Evolutionary conservation across 2,888 invertebrate species (phyloP).

Genomic region (Helicoverpa assulta): DNA sequence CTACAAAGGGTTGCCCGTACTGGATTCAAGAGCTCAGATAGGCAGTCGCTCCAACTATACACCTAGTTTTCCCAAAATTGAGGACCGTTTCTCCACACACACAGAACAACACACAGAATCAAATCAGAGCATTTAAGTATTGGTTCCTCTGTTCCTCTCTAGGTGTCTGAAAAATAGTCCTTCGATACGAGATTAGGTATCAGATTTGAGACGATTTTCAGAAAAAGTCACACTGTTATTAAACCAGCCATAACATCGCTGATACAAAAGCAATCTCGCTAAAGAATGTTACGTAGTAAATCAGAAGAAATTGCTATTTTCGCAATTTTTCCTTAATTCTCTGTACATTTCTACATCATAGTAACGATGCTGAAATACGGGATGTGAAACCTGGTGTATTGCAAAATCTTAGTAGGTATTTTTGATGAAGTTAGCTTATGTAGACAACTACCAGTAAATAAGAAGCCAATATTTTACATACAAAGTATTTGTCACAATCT

Average conservation of each 20-base stretch:
- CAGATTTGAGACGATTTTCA: neutral
- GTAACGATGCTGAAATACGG: neutral
- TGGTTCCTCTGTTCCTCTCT: too few relatives aligned
- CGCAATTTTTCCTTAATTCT: neutral
- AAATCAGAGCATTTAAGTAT: too few relatives aligned
- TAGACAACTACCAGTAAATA: too few relatives aligned
- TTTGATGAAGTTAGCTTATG: too few relatives aligned
- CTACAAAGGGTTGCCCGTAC: too few relatives aligned
- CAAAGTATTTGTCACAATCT: too few relatives aligned
- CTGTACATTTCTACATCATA: neutral
- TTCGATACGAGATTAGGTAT: neutral
- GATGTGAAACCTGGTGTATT: neutral
- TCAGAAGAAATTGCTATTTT: neutral
- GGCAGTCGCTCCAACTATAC: too few relatives aligned
- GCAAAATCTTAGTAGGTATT: neutral
- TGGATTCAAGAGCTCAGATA: too few relatives aligned
- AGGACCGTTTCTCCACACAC: too few relatives aligned
- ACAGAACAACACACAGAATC: too few relatives aligned
- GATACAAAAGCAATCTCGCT: neutral
- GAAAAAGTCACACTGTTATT: neutral
- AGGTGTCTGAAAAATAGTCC: neutral
- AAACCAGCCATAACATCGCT: neutral
- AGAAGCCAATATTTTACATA: too few relatives aligned
- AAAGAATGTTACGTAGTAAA: neutral
- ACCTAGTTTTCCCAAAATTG: too few relatives aligned